phyloP scores from a whole-genome alignment of 2,888 invertebrate genomes.

The Pemphredon lugubris region DNA sequence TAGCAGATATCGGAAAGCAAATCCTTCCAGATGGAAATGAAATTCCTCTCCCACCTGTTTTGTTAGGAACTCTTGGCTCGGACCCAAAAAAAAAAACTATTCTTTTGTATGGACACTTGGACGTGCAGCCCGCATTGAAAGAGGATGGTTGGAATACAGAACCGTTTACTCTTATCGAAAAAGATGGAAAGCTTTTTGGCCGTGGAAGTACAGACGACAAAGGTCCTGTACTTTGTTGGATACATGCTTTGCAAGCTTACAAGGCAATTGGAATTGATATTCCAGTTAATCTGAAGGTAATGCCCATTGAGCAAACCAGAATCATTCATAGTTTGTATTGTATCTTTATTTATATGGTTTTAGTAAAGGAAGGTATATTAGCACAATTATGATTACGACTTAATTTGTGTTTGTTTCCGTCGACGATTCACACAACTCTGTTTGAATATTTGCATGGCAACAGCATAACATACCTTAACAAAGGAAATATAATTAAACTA shows the following conservation, averaged over 20 bases:
- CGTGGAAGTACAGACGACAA: slow-evolving; percentile 97
- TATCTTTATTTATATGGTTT: too few relatives aligned
- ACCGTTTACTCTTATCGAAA: slow-evolving; percentile 94
- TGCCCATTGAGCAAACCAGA: too few relatives aligned
- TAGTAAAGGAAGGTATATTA: too few relatives aligned
- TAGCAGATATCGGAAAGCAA: slow-evolving; percentile 90
- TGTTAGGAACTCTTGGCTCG: slow-evolving; percentile 89
- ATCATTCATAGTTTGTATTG: too few relatives aligned
- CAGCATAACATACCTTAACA: too few relatives aligned
- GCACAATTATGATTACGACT: too few relatives aligned
- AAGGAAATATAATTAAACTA: too few relatives aligned
- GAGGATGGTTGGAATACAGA: slow-evolving; percentile 98
- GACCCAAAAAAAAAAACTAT: slow-evolving; percentile 95
- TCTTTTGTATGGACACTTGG: slow-evolving; percentile 97
- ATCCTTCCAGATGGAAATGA: slow-evolving; percentile 86
- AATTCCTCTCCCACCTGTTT: slow-evolving; percentile 92
- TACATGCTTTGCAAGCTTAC: slow-evolving; percentile 95
- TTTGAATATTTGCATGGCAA: too few relatives aligned
- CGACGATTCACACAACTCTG: too few relatives aligned
- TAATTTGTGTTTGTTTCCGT: too few relatives aligned
- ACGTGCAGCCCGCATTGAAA: slow-evolving; percentile 97
- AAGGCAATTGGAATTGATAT: slow-evolving; percentile 87
- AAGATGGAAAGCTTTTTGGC: slow-evolving; percentile 94
- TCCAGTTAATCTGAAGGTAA: slow-evolving; percentile 87
- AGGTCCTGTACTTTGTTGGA: slow-evolving; percentile 96